Percentiles rank a stretch among this genome's conserved stretches.
Evolutionary conservation across 1,140 invertebrate species (phyloP).

Genomic region (Hypothenemus hampei): DNA sequence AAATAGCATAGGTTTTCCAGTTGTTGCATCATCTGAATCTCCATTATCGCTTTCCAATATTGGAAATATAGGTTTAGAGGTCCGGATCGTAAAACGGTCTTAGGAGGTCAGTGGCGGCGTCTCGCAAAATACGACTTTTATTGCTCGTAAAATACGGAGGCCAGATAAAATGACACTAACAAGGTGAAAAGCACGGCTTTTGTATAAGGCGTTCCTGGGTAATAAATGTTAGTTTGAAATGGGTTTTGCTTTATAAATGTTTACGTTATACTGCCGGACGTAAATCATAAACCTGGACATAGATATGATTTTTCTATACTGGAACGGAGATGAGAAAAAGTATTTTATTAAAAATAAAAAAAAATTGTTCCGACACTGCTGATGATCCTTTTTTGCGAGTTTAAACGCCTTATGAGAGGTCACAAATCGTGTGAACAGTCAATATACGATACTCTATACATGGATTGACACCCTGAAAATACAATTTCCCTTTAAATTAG

Average conservation of each 20-base stretch:
- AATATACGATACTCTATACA: too few species aligned
- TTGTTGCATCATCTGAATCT: constrained; percentile 1
- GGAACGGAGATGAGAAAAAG: too few species aligned
- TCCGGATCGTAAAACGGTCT: constrained; percentile 9
- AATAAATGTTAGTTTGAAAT: constrained; percentile 9
- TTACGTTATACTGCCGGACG: too few species aligned
- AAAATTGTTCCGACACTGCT: too few species aligned
- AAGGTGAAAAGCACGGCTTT: constrained; percentile 11
- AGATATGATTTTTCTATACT: too few species aligned
- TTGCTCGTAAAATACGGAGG: constrained; percentile 5
- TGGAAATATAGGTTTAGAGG: constrained; percentile 13
- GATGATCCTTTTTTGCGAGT: too few species aligned
- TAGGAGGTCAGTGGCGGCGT: constrained; percentile 5
- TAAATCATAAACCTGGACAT: too few species aligned
- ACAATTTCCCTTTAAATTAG: too few species aligned
- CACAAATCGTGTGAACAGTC: too few species aligned
- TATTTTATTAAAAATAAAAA: too few species aligned
- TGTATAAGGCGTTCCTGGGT: not conserved
- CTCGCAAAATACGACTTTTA: constrained; percentile 1
- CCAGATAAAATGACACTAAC: constrained; percentile 8
- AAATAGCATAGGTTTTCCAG: constrained; percentile 3
- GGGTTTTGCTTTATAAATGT: constrained; percentile 6
- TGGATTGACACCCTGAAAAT: too few species aligned
- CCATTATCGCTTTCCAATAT: constrained; percentile 14
- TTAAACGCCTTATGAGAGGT: too few species aligned